Percentiles rank a stretch among this genome's conserved stretches.
phyloP scores from a whole-genome alignment of 2,888 invertebrate species.

The Melikaiella ostensackeni region DNA sequence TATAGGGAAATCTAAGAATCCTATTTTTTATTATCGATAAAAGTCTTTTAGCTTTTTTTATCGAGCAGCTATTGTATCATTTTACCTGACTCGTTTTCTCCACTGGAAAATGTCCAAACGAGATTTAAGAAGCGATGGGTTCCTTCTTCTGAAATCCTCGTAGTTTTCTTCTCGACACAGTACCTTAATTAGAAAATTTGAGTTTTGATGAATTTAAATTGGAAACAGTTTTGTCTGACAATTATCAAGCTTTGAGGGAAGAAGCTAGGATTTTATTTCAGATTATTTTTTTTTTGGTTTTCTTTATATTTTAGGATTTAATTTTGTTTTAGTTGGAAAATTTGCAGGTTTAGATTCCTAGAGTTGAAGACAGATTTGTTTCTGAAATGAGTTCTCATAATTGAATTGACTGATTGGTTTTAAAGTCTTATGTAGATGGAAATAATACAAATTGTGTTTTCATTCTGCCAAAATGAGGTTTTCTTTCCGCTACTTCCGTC shows the following conservation, averaged over 20 bases:
- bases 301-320: neutral
- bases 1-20: neutral
- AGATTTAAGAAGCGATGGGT: constrained; percentile 19
- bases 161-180: constrained; percentile 30
- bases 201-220: neutral
- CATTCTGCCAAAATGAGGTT: neutral
- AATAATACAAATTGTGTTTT: neutral
- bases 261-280: neutral
- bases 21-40: constrained; percentile 15
- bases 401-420: neutral
- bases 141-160: constrained; percentile 13
- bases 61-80: neutral
- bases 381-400: neutral
- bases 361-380: neutral
- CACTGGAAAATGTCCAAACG: constrained; percentile 33
- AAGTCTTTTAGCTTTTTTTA: constrained; percentile 1
- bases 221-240: neutral
- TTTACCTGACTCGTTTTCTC: constrained; percentile 19
- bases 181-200: constrained; percentile 22
- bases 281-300: neutral
- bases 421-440: neutral
- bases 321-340: neutral
- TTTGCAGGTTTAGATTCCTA: neutral
- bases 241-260: neutral
- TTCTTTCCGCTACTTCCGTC: neutral